Percentiles rank a stretch among this genome's conserved stretches.
These are phyloP conservation scores for Tetraneura akinire DNA, from an alignment of 1,140 invertebrate species.

Conservation along the genomic window DNA sequence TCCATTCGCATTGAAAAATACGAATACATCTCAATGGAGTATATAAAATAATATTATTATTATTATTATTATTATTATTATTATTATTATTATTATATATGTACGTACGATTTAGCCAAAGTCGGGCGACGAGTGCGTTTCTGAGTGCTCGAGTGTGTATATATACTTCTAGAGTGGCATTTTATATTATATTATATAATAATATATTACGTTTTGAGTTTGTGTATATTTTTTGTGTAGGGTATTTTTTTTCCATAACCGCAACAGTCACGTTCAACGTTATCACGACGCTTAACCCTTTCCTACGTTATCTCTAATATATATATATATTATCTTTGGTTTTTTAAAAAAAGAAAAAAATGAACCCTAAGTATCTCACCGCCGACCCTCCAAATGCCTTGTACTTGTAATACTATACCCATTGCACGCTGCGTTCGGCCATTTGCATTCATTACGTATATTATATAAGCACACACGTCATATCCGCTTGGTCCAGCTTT, in stretches of 20 bases:
- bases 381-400: no score
- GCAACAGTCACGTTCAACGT: conserved; percentile 1
- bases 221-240: no score
- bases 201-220: no score
- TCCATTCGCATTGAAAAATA: no score
- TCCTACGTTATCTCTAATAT: background rate
- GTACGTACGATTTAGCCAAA: background rate
- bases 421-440: background rate
- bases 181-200: background rate
- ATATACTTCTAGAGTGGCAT: background rate
- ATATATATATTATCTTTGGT: no score
- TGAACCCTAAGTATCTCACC: background rate
- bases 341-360: no score
- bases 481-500: no score
- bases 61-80: background rate
- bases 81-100: no score
- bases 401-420: no score
- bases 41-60: background rate
- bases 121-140: background rate
- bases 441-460: conserved; percentile 20
- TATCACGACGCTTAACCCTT: conserved; percentile 19
- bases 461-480: no score
- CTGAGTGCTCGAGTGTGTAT: background rate
- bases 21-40: background rate
- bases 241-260: background rate